Evolutionary conservation across 2,888 invertebrate genomes (phyloP).

Genomic region (Catocala fraxini): DNA sequence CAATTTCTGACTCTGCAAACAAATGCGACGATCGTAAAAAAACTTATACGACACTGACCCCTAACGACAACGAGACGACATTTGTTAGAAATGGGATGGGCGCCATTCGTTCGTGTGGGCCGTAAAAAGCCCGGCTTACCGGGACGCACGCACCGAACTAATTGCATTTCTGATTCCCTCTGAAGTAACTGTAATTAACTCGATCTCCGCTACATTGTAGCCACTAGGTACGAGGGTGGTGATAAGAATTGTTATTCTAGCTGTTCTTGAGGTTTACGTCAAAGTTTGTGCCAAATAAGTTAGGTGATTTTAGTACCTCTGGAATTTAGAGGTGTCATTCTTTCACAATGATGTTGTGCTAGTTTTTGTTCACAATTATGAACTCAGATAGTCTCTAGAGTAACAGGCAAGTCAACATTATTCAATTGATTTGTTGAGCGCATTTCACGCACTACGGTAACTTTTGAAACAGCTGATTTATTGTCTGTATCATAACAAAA

Average conservation of each 20-base stretch:
- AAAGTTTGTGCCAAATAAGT: constrained; percentile 1
- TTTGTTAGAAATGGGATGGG: constrained; percentile 49
- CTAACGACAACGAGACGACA: constrained; percentile 52
- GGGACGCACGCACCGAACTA: constrained; percentile 73
- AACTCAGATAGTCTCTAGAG: too few relatives aligned
- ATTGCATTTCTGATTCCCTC: constrained; percentile 82
- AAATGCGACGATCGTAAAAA: constrained; percentile 51
- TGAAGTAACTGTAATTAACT: constrained; percentile 80
- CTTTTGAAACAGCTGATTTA: too few relatives aligned
- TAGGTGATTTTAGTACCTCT: too few relatives aligned
- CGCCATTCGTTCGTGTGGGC: constrained; percentile 44
- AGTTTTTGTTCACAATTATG: too few relatives aligned
- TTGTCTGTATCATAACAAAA: too few relatives aligned
- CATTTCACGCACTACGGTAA: too few relatives aligned
- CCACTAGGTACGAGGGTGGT: constrained; percentile 40
- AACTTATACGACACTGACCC: constrained; percentile 52
- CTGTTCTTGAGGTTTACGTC: constrained; percentile 16
- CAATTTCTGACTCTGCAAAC: constrained; percentile 45
- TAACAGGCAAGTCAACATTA: too few relatives aligned
- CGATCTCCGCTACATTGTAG: constrained; percentile 56
- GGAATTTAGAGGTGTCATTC: too few relatives aligned
- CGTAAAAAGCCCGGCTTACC: constrained; percentile 61
- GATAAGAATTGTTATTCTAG: constrained; percentile 18
- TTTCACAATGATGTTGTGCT: too few relatives aligned
- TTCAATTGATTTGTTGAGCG: too few relatives aligned